Evolutionary conservation across 2,113 vertebrate species (phyloP).

Genomic region (Labrus mixtus): DNA sequence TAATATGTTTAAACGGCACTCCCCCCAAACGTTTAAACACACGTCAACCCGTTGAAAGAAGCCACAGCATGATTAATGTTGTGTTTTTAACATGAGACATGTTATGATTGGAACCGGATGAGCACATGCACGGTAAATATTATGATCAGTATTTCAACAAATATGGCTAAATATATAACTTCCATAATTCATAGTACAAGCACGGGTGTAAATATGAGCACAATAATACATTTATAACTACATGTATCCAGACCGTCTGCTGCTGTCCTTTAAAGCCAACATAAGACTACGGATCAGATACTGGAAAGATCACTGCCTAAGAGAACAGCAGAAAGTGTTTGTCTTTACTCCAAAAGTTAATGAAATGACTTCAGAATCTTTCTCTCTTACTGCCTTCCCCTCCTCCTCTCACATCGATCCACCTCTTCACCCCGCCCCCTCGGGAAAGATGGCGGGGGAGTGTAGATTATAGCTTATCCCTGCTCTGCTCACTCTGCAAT

Average conservation of each 20-base stretch:
- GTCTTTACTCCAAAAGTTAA: constrained; percentile 42
- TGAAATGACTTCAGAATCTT: constrained; percentile 38
- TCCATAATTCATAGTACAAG: background rate
- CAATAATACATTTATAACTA: background rate
- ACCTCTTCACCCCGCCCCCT: constrained; percentile 17
- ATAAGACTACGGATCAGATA: background rate
- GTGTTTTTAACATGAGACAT: too few species aligned
- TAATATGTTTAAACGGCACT: too few species aligned
- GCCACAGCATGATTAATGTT: too few species aligned
- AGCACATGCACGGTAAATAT: background rate
- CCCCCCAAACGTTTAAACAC: too few species aligned
- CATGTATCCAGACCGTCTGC: background rate
- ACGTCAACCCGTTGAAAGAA: too few species aligned
- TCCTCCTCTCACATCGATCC: constrained; percentile 43
- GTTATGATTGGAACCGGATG: background rate
- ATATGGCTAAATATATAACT: too few species aligned
- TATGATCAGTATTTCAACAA: background rate
- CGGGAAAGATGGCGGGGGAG: constrained; percentile 50
- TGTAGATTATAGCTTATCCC: constrained; percentile 70
- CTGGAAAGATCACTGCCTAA: background rate
- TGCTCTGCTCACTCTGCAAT: constrained; percentile 64
- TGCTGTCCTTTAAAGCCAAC: background rate
- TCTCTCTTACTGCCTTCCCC: constrained; percentile 6
- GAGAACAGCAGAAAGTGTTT: constrained; percentile 24
- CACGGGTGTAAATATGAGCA: background rate